Percentiles rank a stretch among this genome's conserved stretches.
phyloP scores from a whole-genome alignment of 2,113 vertebrate genomes.

The Sinosuthora webbiana region DNA sequence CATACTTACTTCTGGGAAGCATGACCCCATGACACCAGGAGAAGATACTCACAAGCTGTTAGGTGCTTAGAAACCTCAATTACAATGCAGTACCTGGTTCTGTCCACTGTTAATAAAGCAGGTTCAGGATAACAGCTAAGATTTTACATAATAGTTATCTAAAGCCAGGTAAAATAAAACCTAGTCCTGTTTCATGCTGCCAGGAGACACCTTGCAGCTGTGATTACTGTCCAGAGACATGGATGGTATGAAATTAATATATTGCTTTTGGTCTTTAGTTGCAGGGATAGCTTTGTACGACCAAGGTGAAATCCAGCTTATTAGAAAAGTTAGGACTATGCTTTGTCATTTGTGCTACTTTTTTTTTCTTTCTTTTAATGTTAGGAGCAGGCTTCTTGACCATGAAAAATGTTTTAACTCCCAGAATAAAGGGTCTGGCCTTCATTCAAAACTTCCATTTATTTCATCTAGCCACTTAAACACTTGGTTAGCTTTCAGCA shows the following conservation, averaged over 20 bases:
- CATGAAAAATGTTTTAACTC: neutral
- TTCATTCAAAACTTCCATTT: neutral
- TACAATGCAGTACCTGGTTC: neutral
- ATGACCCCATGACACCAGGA: neutral
- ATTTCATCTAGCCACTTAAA: neutral
- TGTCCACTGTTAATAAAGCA: neutral
- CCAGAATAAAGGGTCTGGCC: neutral
- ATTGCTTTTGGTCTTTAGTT: neutral
- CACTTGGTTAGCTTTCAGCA: neutral
- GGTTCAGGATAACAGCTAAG: neutral
- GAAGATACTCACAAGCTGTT: neutral
- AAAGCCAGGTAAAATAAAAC: neutral
- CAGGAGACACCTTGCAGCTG: neutral
- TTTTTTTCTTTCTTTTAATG: neutral
- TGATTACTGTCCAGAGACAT: neutral
- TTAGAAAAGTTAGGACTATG: neutral
- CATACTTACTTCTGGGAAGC: neutral
- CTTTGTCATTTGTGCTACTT: neutral
- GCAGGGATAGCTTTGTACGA: neutral
- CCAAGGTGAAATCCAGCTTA: neutral
- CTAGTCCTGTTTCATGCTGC: neutral
- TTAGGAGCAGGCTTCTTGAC: neutral
- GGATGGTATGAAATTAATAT: neutral
- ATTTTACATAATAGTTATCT: neutral
- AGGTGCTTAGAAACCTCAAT: neutral